Evolutionary conservation across 2,797 vertebrate genomes (phyloP), one percentile per base, ranked within the genome.

Genomic region (Pristis pectinata): DNA sequence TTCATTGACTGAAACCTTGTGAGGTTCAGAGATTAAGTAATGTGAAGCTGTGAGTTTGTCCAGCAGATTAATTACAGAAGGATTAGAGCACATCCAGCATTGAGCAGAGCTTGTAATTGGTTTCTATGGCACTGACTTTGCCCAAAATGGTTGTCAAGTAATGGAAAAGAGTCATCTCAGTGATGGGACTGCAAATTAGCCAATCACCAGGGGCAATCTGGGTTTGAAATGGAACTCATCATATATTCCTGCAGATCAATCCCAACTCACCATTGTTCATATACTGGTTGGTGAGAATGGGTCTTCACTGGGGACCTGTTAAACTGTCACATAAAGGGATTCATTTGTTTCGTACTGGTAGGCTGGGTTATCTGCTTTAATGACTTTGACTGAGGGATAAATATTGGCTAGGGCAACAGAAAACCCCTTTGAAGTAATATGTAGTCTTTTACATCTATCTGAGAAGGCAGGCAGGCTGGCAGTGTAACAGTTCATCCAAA

Each of bases 11-110:
- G 64, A 37, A n/a, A 3, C 59, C 19, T 61, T 67, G 8, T 22
- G 87, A 67, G 87, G 24, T 67, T 67, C n/a, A 67, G 87, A 37
- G 61, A 67, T 67, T 91, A 91, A 76, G 17, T 94, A 53, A 93
- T 53, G 44, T 44, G 92, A 93, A n/a, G 70, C 7, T 30, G 70
- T 74, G 70, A 72, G 74, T n/a, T 30, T n/a, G 44, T 72, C 70
- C 49, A 44, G 27, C 9, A 53, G 67, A 74, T 76, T 76, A 76
- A 53, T n/a, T 74, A 76, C 92, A 49, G n/a, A 74, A 30, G 44
- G 92, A 94, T 94, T 94, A 94, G 41, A 76, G 44, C 92, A 72
- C 67, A 76, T 74, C 41, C 44, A 56, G 15, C 15, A 19, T n/a
- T 67, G 13, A 74, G 67, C 44, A n/a, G 92, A 9, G 30, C 41